Evolutionary conservation across 2,888 invertebrate species (phyloP).

Genomic region (Ormyrus thymus): DNA sequence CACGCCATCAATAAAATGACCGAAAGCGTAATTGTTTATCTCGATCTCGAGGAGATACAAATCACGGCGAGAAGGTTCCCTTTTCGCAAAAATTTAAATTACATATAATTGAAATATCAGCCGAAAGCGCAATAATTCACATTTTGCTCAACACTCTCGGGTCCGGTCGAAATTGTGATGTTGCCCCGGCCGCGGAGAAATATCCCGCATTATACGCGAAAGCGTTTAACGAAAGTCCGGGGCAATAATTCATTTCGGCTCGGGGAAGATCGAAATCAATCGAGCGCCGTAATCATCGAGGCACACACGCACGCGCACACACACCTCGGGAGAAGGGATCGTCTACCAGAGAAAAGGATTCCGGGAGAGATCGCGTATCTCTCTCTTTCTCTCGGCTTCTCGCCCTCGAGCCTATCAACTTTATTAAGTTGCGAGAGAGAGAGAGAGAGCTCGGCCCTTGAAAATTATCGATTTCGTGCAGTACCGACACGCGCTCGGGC

Average conservation of each 20-base stretch:
- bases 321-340: too few relatives aligned
- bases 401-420: constrained; percentile 56
- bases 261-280: constrained; percentile 50
- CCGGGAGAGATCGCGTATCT: constrained; percentile 20
- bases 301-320: too few relatives aligned
- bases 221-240: constrained; percentile 27
- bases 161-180: too few relatives aligned
- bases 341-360: not conserved
- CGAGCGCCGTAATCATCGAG: constrained; percentile 31
- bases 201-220: not conserved
- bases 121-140: not conserved
- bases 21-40: too few relatives aligned
- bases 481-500: constrained; percentile 37
- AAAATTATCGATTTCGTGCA: constrained; percentile 69
- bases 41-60: too few relatives aligned
- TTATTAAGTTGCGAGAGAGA: constrained; percentile 63
- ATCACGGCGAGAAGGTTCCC: too few relatives aligned
- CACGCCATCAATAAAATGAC: too few relatives aligned
- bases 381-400: constrained; percentile 29
- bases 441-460: constrained; percentile 40
- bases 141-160: not conserved
- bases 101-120: constrained; percentile 39
- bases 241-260: constrained; percentile 49
- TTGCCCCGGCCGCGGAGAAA: not conserved
- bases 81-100: too few relatives aligned